A percentile compares a stretch with the other conserved stretches of the same genome.
These are phyloP conservation scores for Poeciliopsis turrubarensis DNA, from an alignment of 2,113 vertebrate genomes.

Conservation along the genomic window DNA sequence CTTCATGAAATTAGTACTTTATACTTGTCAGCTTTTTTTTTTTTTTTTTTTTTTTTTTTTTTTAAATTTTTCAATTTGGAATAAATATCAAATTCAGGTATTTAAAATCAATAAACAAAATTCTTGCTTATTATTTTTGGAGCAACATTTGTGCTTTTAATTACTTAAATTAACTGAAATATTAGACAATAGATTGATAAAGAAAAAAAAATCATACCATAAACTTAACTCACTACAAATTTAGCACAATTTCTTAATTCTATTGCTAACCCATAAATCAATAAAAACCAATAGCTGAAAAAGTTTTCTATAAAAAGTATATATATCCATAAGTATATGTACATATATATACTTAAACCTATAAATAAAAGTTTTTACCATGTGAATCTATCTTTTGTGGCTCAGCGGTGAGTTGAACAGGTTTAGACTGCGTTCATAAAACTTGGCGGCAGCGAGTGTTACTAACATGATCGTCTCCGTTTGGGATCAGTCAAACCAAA, in stretches of 20 bases:
- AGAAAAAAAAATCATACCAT: no score
- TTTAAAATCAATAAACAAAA: background rate
- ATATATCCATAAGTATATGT: no score
- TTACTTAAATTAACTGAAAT: background rate
- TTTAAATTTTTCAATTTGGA: no score
- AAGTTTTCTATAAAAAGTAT: no score
- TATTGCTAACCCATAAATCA: background rate
- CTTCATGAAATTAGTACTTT: no score
- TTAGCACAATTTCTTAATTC: background rate
- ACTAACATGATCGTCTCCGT: slow-evolving; percentile 33
- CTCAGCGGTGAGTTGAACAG: background rate
- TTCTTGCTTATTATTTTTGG: background rate
- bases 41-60: no score
- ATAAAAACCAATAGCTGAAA: background rate
- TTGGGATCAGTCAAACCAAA: slow-evolving; percentile 29
- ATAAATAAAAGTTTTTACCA: background rate
- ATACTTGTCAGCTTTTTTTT: no score
- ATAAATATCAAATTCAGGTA: no score
- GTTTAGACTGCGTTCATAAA: slow-evolving; percentile 30
- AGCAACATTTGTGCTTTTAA: background rate
- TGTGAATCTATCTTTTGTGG: slow-evolving; percentile 18
- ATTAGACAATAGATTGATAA: background rate
- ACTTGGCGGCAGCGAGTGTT: slow-evolving; percentile 33
- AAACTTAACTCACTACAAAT: no score
- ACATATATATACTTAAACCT: background rate